Conservation (phyloP, 2,888 invertebrate species). For the Physocephala rufipes region DNA sequence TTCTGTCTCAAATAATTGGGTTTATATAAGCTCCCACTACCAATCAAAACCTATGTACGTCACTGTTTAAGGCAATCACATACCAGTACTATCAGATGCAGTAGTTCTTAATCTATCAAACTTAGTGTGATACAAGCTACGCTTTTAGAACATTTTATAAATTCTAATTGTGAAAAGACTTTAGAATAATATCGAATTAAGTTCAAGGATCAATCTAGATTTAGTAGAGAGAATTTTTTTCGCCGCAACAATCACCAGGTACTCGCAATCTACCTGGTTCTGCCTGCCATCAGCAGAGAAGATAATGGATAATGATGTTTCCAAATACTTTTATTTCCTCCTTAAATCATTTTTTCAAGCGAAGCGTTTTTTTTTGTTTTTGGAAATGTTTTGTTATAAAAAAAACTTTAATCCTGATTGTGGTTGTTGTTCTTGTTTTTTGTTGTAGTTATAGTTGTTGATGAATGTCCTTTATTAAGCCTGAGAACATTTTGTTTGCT, state of each 20-base stretch:
- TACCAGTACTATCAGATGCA: neutral
- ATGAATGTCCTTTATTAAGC: neutral
- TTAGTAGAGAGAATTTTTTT: neutral
- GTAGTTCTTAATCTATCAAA: conserved; percentile 9
- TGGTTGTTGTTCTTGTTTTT: conserved; percentile 9
- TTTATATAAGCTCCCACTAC: no score
- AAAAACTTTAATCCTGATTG: conserved; percentile 1
- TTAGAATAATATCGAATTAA: conserved; percentile 18
- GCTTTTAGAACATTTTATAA: conserved; percentile 16
- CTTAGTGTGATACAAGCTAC: neutral
- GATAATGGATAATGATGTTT: neutral
- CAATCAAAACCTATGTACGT: no score
- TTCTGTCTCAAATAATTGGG: no score
- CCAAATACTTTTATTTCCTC: neutral
- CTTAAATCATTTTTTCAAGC: conserved; percentile 1
- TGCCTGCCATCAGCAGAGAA: neutral
- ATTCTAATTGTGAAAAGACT: conserved; percentile 14
- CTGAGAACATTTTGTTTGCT: conserved; percentile 21
- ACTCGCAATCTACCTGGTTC: neutral
- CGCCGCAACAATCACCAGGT: neutral
- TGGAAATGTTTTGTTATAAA: neutral
- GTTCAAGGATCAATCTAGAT: conserved; percentile 8
- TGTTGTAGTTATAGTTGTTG: neutral
- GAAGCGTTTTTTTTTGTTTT: neutral
- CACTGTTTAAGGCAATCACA: no score